Evolutionary conservation across 2,113 vertebrate species (phyloP).

Genomic region (Ceuthmochares aereus): DNA sequence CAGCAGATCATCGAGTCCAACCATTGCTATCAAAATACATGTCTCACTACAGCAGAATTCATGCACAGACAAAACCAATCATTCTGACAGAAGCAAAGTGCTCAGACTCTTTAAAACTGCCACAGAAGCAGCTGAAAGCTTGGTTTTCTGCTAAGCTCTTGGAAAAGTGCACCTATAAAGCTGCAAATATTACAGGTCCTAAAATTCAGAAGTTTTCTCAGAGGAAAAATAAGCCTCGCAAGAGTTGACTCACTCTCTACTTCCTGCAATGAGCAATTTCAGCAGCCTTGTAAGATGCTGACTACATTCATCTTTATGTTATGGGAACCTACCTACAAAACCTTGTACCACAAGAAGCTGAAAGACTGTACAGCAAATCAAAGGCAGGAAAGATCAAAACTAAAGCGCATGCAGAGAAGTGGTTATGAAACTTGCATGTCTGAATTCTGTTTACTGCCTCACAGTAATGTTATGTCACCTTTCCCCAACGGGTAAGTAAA

Average conservation of each 20-base stretch:
- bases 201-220: not conserved
- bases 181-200: not conserved
- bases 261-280: not conserved
- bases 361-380: not conserved
- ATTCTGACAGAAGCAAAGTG: not conserved
- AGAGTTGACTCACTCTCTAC: not conserved
- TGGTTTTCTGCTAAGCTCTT: not conserved
- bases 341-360: not conserved
- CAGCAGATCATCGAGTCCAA: no score
- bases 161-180: not conserved
- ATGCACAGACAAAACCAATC: not conserved
- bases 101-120: not conserved
- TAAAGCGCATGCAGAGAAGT: not conserved
- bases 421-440: accelerated
- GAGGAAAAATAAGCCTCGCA: not conserved
- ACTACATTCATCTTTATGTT: not conserved
- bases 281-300: not conserved
- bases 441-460: not conserved
- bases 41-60: not conserved
- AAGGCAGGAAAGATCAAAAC: not conserved
- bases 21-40: no score
- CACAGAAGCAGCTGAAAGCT: not conserved
- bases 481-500: not conserved
- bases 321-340: not conserved
- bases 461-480: not conserved